A percentile compares a stretch with the other conserved stretches of the same genome.
phyloP scores from a whole-genome alignment of 2,888 invertebrate genomes.

The Ctena decussata region DNA sequence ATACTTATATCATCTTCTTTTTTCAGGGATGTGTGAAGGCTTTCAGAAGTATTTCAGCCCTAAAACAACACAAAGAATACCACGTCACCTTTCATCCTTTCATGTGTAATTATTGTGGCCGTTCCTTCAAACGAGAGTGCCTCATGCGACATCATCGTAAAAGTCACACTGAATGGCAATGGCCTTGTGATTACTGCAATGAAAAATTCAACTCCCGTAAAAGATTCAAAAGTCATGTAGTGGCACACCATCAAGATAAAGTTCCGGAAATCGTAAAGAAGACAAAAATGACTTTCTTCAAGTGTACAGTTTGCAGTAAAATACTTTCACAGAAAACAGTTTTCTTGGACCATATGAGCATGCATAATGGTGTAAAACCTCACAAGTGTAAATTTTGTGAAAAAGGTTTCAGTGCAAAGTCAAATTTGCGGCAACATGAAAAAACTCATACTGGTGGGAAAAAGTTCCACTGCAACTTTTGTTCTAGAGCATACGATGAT shows the following conservation, averaged over 20 bases:
- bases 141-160: constrained; percentile 42
- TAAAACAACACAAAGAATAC: constrained; percentile 47
- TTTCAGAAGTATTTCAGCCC: constrained; percentile 29
- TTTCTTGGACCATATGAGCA: constrained; percentile 36
- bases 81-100: constrained; percentile 30
- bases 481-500: constrained; percentile 45
- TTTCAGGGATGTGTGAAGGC: constrained; percentile 55
- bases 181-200: constrained; percentile 47
- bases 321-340: constrained; percentile 47
- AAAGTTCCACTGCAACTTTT: constrained; percentile 40
- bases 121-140: constrained; percentile 46
- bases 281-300: constrained; percentile 44
- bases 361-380: constrained; percentile 52
- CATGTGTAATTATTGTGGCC: constrained; percentile 57
- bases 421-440: constrained; percentile 42
- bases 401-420: constrained; percentile 41
- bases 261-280: constrained; percentile 44
- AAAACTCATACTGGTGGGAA: constrained; percentile 34
- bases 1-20: too few species aligned
- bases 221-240: constrained; percentile 50
- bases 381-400: constrained; percentile 35
- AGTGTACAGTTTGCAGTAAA: constrained; percentile 45
- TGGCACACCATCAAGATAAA: constrained; percentile 29
- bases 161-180: constrained; percentile 46
- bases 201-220: constrained; percentile 43